phyloP scores from a whole-genome alignment of 2,888 invertebrate species.

The Loripinus fragilis region DNA sequence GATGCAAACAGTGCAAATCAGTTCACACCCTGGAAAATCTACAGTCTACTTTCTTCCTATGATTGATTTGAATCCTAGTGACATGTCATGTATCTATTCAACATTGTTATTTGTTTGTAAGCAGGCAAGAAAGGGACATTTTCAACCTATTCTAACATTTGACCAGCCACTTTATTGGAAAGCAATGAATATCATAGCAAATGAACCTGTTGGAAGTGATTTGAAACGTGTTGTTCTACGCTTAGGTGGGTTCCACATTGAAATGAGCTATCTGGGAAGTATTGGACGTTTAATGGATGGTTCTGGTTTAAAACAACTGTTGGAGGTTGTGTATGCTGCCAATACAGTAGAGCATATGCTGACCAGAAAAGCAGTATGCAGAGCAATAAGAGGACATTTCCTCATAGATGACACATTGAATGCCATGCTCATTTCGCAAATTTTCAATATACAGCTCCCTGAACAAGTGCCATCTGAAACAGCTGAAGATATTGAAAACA shows the following conservation, averaged over 20 bases:
- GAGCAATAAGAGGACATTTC: constrained; percentile 14
- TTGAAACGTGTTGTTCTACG: not conserved
- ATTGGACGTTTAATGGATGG: constrained; percentile 18
- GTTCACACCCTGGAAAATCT: no score
- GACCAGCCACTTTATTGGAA: constrained; percentile 42
- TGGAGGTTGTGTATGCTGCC: constrained; percentile 3
- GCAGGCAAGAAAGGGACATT: no score
- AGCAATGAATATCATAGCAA: constrained; percentile 17
- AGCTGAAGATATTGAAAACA: not conserved
- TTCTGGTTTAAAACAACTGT: constrained; percentile 12
- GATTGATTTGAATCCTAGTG: no score
- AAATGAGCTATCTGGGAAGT: constrained; percentile 17
- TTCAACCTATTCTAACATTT: no score
- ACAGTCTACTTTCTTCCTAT: no score
- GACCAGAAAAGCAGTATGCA: constrained; percentile 19
- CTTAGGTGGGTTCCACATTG: not conserved
- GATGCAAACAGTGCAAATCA: no score
- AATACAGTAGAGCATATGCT: not conserved
- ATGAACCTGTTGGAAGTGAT: constrained; percentile 3
- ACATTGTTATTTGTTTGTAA: no score
- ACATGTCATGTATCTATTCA: no score
- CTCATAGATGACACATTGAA: not conserved
- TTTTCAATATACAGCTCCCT: no score
- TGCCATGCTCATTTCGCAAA: no score
- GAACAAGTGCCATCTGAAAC: not conserved